Evolutionary conservation across 2,888 invertebrate genomes (phyloP).

Genomic region (Alviniconcha strummeri): DNA sequence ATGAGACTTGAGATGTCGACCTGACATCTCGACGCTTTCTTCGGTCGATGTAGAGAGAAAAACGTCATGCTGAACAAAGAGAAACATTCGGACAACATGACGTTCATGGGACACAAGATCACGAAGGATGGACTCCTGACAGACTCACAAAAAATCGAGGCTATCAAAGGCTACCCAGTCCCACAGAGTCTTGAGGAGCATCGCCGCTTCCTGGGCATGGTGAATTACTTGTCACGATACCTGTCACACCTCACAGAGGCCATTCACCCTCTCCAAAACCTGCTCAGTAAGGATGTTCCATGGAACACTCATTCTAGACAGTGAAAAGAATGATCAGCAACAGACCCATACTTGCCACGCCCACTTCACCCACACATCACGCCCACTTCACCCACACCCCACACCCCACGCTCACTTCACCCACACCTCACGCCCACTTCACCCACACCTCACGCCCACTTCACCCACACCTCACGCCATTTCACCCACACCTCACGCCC

Average conservation of each 20-base stretch:
- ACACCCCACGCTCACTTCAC: too few species aligned
- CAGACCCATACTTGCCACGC: slow-evolving; percentile 44
- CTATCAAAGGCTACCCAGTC: slow-evolving; percentile 39
- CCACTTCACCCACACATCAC: too few species aligned
- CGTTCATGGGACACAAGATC: slow-evolving; percentile 42
- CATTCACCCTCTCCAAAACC: slow-evolving; percentile 36
- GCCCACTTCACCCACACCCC: too few species aligned
- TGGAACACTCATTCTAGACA: slow-evolving; percentile 45
- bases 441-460: too few species aligned
- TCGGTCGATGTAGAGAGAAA: slow-evolving; percentile 39
- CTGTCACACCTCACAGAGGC: too few species aligned
- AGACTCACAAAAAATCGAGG: slow-evolving; percentile 43
- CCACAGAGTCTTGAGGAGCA: slow-evolving; percentile 39
- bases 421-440: too few species aligned
- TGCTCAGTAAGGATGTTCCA: slow-evolving; percentile 41
- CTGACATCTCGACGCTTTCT: slow-evolving; percentile 29
- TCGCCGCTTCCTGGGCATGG: slow-evolving; percentile 43
- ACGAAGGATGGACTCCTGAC: slow-evolving; percentile 38
- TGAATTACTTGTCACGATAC: too few species aligned
- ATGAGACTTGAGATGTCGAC: too few species aligned
- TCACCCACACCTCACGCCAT: too few species aligned
- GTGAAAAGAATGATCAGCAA: slow-evolving; percentile 36
- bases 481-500: too few species aligned
- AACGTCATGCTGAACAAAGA: slow-evolving; percentile 40
- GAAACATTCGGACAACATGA: slow-evolving; percentile 31